phyloP scores from a whole-genome alignment of 2,888 invertebrate species.

The Synanthedon tipuliformis region DNA sequence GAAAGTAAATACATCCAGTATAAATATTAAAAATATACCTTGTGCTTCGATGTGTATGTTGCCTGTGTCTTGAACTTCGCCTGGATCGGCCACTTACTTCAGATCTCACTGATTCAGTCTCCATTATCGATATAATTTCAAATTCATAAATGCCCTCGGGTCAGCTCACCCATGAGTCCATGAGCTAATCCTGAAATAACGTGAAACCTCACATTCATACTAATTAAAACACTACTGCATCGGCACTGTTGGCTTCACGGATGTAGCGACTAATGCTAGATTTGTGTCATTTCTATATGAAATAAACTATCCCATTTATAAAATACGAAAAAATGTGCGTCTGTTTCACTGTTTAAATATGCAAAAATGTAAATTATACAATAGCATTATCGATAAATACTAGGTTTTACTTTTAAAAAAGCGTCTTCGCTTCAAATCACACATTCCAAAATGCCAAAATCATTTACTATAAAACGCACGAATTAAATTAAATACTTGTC shows the following conservation, averaged over 20 bases:
- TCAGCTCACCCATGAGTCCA: constrained; percentile 43
- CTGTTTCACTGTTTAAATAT: not conserved
- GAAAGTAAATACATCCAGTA: not conserved
- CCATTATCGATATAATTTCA: constrained; percentile 72
- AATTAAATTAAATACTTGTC: not conserved
- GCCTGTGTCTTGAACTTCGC: constrained; percentile 74
- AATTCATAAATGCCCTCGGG: constrained; percentile 16
- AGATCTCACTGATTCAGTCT: constrained; percentile 94
- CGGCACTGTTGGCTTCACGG: constrained; percentile 30
- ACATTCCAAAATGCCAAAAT: not conserved
- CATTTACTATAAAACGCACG: not conserved
- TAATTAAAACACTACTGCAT: not conserved
- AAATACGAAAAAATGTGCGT: too few species aligned
- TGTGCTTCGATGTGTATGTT: constrained; percentile 75
- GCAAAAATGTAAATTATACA: not conserved
- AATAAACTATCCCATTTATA: not conserved
- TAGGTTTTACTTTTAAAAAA: not conserved
- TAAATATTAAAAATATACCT: constrained; percentile 51
- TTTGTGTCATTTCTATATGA: not conserved
- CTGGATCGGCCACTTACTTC: constrained; percentile 88
- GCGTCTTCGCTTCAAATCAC: not conserved
- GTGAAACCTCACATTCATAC: constrained; percentile 14
- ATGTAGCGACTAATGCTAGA: constrained; percentile 5
- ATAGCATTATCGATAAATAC: not conserved
- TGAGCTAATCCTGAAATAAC: constrained; percentile 30